Base-by-base conservation (phyloP, 2,888 invertebrate genomes). In the Pterostichus madidus region DNA sequence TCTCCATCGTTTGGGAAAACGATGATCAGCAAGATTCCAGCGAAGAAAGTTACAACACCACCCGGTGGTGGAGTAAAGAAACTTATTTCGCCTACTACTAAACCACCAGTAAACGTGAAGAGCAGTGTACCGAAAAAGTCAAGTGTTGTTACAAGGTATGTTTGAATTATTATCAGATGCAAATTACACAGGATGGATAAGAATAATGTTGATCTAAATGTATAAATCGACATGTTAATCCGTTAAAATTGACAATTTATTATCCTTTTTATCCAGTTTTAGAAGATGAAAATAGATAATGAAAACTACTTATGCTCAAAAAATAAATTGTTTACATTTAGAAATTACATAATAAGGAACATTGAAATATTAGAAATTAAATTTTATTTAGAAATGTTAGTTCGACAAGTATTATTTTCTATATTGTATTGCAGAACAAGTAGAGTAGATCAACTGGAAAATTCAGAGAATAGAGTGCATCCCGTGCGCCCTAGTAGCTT, bases 401-500 rank as follows among this genome's bases (percentile, higher is more conserved):
- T 24, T 24, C 3, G 1, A 24, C 1, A 24, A 24, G 3, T 24
- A 24, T 31, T 59, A 31, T 59, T 17, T 31, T 61, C 0, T 85
- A 24, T 24, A 24, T 24, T 24, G 24, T 24, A 24, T 86, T 39
- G n/a, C 80, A 90, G 92, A 84, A 92, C 94, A 56, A 94, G 94
- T 84, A 91, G 94, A 85, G 92, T 94, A 85, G 94, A 95, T 89
- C 93, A 92, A 84, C 88, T 91, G 85, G 87, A 89, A 84, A 85
- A 90, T 86, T 84, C 85, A 46, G 88, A 88, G 46, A 85, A 89
- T n/a, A 89, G 88, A 86, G 87, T 88, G 52, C 92, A 88, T 89
- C 90, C 89, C 11, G 89, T 92, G 11, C 89, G 95, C 83, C 95
- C 95, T 0, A 93, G 94, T 85, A 95, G 95, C 84, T 89, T 95